Evolutionary conservation across 2,797 vertebrate species (phyloP), one percentile per base, ranked within the genome.

Genomic region (Oreochromis grahami): DNA sequence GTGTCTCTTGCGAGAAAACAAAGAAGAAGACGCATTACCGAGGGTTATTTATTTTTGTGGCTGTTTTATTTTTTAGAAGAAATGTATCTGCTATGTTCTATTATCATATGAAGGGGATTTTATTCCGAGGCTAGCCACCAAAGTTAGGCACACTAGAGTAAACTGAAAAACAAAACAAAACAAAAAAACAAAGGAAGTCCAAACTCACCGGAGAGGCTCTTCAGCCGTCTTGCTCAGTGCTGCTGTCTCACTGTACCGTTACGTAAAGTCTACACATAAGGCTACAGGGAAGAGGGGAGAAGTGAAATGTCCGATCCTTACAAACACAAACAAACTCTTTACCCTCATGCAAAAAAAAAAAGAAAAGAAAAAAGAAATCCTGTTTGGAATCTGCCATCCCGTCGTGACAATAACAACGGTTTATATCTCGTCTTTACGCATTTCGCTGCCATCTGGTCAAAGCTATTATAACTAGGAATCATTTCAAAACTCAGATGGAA

Each of bases 401-500:
- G 52, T 84, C 77, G 24, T 79, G 79, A 74, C 19, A 63, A 29
- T 19, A 48, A 21, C 63, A 79, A 38, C 68, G 79, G 29, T 78
- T 83, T n/a, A 74, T 81, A 74, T 8, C 85, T 89, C 87, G 85
- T 80, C 86, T 92, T 93, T 90, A 88, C 86, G 89, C 92, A 89
- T 78, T 63, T 74, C 80, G 77, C 79, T 82, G 82, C 86, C 81
- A 60, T 74, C 84, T 76, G 68, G 41, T 87, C 34, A 88, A 36
- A 41, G 81, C 51, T 86, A 87, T 85, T 89, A 87, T 90, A 84
- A 81, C 81, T 72, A 85, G 87, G 79, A 88, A 87, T 89, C 55
- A 90, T 92, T 95, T 95, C 84, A 95, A 92, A 94, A 50, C 70
- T 74, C 89, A 92, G 85, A 90, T 93, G 94, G 94, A 96, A 93